A percentile compares a stretch with the other conserved stretches of the same genome.
Evolutionary conservation across 2,888 invertebrate genomes (phyloP).

Genomic region (Uropetala carovei): DNA sequence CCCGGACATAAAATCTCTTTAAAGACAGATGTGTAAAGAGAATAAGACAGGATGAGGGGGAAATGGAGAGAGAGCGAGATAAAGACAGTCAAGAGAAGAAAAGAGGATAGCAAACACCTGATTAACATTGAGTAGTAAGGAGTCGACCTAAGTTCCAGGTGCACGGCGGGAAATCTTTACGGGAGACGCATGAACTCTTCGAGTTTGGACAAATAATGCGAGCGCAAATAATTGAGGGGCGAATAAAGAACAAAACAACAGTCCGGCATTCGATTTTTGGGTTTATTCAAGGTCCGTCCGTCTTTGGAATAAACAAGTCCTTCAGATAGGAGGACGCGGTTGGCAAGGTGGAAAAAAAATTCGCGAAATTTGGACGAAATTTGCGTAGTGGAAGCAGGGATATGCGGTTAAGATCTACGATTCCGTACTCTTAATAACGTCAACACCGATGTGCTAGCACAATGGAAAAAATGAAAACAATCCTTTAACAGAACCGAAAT

Average conservation of each 20-base stretch:
- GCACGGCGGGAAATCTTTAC: conserved; percentile 4
- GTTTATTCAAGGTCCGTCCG: neutral
- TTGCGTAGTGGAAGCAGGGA: neutral
- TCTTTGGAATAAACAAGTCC: neutral
- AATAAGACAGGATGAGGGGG: neutral
- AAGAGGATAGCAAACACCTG: conserved; percentile 23
- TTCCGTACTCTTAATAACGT: neutral
- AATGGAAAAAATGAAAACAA: neutral
- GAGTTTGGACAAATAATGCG: conserved; percentile 31
- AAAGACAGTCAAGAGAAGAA: neutral
- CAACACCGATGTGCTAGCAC: too few species aligned
- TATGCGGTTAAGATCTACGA: neutral
- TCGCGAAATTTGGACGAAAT: neutral
- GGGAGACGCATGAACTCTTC: neutral
- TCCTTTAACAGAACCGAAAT: neutral
- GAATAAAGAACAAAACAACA: neutral
- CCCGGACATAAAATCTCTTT: conserved; percentile 7
- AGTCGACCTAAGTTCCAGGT: neutral
- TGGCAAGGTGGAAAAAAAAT: neutral
- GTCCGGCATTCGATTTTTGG: neutral
- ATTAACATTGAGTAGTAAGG: conserved; percentile 28
- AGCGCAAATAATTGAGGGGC: conserved; percentile 47
- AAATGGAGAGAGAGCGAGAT: neutral
- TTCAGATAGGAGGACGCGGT: neutral
- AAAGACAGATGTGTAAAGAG: too few species aligned